A percentile compares a stretch with the other conserved stretches of the same genome.
These are phyloP conservation scores for Aplocera efformata DNA, from an alignment of 2,888 invertebrate genomes.

Conservation along the genomic window DNA sequence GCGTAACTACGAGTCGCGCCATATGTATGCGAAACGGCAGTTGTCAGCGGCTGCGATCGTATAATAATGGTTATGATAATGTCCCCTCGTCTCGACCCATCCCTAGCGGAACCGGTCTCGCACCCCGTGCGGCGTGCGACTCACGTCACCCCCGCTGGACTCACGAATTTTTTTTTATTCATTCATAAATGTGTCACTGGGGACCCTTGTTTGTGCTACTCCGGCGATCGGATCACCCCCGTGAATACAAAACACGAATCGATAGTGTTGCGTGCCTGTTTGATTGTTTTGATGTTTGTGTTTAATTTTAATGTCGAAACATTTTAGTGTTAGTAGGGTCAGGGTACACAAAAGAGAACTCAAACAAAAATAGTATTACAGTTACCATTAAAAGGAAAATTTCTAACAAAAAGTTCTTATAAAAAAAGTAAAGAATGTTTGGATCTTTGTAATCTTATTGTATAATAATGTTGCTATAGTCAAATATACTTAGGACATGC, in stretches of 20 bases:
- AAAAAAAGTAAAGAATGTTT: too few species aligned
- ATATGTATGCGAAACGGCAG: conserved; percentile 40
- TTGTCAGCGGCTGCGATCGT: conserved; percentile 46
- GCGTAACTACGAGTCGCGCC: conserved; percentile 37
- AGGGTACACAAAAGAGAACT: too few species aligned
- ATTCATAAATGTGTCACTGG: conserved; percentile 60
- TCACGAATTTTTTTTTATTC: conserved; percentile 45
- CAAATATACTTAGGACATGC: too few species aligned
- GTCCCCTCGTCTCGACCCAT: conserved; percentile 33
- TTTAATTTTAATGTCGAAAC: conserved; percentile 15
- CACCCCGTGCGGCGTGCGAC: conserved; percentile 8
- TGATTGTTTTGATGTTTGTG: conserved; percentile 22
- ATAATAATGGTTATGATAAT: conserved; percentile 55
- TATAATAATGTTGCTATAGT: too few species aligned
- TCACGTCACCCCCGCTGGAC: conserved; percentile 35
- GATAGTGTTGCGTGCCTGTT: conserved; percentile 22
- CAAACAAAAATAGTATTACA: too few species aligned
- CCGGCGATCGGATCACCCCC: conserved; percentile 39
- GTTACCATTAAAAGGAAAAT: too few species aligned
- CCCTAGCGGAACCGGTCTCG: conserved; percentile 17
- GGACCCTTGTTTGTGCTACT: conserved; percentile 43
- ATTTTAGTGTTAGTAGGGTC: conserved; percentile 8
- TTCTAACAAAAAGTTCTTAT: too few species aligned
- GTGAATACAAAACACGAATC: conserved; percentile 29
- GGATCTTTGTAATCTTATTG: too few species aligned